Evolutionary conservation across 1,140 invertebrate genomes (phyloP).

Genomic region (Drosophila azteca): DNA sequence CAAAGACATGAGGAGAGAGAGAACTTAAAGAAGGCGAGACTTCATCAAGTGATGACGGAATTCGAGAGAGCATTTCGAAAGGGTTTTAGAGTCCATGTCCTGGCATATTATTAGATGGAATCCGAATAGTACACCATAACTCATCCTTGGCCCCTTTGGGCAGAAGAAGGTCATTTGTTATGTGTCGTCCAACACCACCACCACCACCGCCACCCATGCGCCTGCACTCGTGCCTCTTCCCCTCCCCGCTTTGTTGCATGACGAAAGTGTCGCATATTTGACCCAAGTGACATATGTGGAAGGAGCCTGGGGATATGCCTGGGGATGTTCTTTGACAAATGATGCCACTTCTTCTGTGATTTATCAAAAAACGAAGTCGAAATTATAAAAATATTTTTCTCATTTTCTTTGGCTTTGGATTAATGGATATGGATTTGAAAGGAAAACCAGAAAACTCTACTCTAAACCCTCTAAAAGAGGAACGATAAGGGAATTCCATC

Average conservation of each 20-base stretch:
- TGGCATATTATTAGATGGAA: conserved; percentile 59
- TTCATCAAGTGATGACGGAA: conserved; percentile 14
- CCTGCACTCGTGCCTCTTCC: background rate
- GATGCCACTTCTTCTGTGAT: conserved; percentile 63
- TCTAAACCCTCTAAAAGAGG: too few relatives aligned
- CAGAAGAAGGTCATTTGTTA: conserved; percentile 70
- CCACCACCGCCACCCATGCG: too few relatives aligned
- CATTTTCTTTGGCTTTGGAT: conserved; percentile 49
- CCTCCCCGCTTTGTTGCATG: conserved; percentile 40
- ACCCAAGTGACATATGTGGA: conserved; percentile 60
- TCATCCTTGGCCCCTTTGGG: conserved; percentile 54
- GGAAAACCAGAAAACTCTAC: background rate
- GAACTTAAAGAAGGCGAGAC: conserved; percentile 24
- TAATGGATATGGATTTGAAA: conserved; percentile 50
- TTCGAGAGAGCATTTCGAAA: conserved; percentile 14
- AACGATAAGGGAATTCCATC: background rate
- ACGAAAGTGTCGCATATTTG: conserved; percentile 74
- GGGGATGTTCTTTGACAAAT: conserved; percentile 68
- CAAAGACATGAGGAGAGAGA: too few relatives aligned
- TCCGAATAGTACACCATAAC: conserved; percentile 43
- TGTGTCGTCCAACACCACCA: conserved; percentile 6
- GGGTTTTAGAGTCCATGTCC: conserved; percentile 61
- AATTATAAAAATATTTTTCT: conserved; percentile 65
- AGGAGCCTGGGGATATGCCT: conserved; percentile 3
- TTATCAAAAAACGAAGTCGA: conserved; percentile 71